A percentile compares a stretch with the other conserved stretches of the same genome.
Conservation (phyloP, 2,797 vertebrate species). For the Myripristis jacobus region DNA sequence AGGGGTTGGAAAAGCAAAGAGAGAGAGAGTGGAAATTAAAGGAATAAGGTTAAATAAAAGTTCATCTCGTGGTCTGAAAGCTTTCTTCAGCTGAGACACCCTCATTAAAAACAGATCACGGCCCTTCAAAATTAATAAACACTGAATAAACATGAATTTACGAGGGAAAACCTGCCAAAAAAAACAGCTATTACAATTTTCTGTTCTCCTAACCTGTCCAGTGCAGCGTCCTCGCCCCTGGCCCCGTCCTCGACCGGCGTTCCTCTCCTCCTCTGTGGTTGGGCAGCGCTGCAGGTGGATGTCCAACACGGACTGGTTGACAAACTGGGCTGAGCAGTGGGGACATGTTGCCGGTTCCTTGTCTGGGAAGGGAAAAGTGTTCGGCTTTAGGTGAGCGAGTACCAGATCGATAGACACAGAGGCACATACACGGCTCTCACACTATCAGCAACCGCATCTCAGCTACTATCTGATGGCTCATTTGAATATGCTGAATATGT, state of each 20-base stretch:
- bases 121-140: not conserved
- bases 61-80: not conserved
- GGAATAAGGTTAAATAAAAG: slow-evolving; percentile 25
- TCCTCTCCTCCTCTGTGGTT: slow-evolving; percentile 75
- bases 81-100: not conserved
- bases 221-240: slow-evolving; percentile 84
- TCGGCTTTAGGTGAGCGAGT: slow-evolving; percentile 7
- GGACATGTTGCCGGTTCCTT: slow-evolving; percentile 85
- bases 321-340: slow-evolving; percentile 88
- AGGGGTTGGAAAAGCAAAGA: slow-evolving; percentile 26
- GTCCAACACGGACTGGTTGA: slow-evolving; percentile 85
- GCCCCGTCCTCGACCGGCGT: slow-evolving; percentile 75
- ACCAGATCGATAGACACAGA: not conserved
- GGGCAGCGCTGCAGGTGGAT: slow-evolving; percentile 89
- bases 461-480: slow-evolving; percentile 25
- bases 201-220: slow-evolving; percentile 75
- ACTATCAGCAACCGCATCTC: not conserved
- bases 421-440: slow-evolving; percentile 13
- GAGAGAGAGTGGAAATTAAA: not conserved
- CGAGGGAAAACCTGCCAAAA: not conserved
- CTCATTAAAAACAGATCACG: not conserved
- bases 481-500: slow-evolving; percentile 12
- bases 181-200: not conserved
- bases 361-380: slow-evolving; percentile 68
- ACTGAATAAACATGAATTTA: not conserved